Evolutionary conservation across 1,140 invertebrate species (phyloP).

Genomic region (Papilio glaucus): DNA sequence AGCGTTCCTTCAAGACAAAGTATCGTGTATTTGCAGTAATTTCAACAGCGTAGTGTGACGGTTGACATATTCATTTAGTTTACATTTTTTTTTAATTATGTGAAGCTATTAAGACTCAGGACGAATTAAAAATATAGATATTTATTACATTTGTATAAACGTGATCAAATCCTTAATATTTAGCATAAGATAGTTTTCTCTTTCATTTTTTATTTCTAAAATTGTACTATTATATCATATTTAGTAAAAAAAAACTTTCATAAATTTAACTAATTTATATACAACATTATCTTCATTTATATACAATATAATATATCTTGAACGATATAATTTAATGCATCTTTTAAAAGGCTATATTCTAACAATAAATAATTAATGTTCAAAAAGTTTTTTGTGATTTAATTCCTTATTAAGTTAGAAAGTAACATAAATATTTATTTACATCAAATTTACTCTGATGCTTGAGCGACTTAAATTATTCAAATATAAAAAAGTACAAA

Average conservation of each 20-base stretch:
- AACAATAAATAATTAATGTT: neutral
- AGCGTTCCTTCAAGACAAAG: too few species aligned
- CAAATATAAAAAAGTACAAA: constrained; percentile 16
- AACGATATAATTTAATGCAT: neutral
- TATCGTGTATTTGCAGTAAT: too few species aligned
- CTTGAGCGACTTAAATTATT: neutral
- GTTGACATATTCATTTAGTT: too few species aligned
- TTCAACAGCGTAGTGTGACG: too few species aligned
- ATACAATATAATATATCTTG: neutral
- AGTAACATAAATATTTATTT: neutral
- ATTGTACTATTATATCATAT: constrained; percentile 15
- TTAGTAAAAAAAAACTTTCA: neutral
- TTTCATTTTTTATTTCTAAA: neutral
- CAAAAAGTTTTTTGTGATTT: neutral
- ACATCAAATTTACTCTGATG: too few species aligned
- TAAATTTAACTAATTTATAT: constrained; percentile 5
- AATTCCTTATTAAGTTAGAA: neutral
- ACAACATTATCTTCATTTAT: neutral
- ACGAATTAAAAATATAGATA: too few species aligned
- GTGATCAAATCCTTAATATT: neutral
- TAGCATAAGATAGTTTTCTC: constrained; percentile 13
- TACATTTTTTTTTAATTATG: too few species aligned
- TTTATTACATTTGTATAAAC: neutral
- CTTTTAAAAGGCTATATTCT: neutral
- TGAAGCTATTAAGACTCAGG: too few species aligned